phyloP scores from a whole-genome alignment of 1,140 invertebrate genomes.

The Triops cancriformis region DNA sequence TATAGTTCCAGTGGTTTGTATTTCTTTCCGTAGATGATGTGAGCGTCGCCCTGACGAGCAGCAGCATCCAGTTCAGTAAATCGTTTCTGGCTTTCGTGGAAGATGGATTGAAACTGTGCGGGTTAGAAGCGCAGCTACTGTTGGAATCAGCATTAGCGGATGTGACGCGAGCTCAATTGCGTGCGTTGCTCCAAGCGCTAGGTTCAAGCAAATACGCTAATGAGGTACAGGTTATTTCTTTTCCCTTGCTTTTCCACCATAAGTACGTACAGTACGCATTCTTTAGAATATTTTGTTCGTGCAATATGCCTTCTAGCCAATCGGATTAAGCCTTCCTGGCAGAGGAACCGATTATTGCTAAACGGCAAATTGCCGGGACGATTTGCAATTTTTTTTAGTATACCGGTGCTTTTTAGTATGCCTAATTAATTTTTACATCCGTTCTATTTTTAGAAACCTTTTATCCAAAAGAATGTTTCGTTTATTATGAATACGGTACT shows the following conservation, averaged over 20 bases:
- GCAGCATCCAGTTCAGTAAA: slow-evolving; percentile 60
- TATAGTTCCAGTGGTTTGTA: slow-evolving; percentile 44
- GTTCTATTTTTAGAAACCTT: slow-evolving; percentile 43
- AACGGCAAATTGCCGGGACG: no score
- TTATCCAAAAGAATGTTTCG: slow-evolving; percentile 48
- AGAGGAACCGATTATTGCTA: no score
- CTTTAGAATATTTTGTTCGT: no score
- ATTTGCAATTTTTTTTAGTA: no score
- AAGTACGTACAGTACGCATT: no score
- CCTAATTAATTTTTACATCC: no score
- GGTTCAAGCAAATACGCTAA: slow-evolving; percentile 47
- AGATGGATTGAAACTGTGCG: slow-evolving; percentile 58
- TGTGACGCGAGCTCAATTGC: slow-evolving; percentile 56
- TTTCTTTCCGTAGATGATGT: slow-evolving; percentile 50
- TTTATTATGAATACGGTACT: slow-evolving; percentile 48
- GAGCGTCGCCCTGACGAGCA: slow-evolving; percentile 59
- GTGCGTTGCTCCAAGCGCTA: slow-evolving; percentile 52
- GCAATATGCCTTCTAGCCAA: no score
- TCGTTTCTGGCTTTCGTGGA: slow-evolving; percentile 55
- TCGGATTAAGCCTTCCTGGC: no score
- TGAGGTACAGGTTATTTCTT: slow-evolving; percentile 44
- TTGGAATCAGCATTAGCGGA: slow-evolving; percentile 54
- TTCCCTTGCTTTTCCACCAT: slow-evolving; percentile 17
- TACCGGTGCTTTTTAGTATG: no score
- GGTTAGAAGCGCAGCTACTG: slow-evolving; percentile 51